Conservation (phyloP, 1,140 invertebrate genomes). For the Lepidostoma basale region DNA sequence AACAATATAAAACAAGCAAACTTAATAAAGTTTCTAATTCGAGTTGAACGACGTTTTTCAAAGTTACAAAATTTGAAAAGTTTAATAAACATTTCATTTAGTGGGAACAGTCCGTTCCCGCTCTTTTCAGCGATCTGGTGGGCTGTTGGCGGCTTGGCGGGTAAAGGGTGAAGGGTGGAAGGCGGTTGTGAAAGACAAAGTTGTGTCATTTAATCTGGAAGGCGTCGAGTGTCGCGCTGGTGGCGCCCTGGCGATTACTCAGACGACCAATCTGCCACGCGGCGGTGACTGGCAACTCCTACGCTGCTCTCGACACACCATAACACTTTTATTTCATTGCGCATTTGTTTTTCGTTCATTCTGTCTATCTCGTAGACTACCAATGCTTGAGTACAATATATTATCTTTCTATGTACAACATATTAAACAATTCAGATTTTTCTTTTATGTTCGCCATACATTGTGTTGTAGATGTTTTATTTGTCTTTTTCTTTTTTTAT, state of each 20-base stretch:
- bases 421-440: too few species aligned
- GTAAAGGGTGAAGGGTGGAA: neutral
- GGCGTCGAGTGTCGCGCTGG: conserved; percentile 42
- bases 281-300: conserved; percentile 34
- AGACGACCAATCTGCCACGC: conserved; percentile 44
- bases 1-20: too few species aligned
- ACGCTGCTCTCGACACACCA: neutral
- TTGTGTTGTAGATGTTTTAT: too few species aligned
- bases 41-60: too few species aligned
- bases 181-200: conserved; percentile 41
- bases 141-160: neutral
- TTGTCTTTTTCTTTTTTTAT: too few species aligned
- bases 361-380: too few species aligned
- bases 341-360: too few species aligned
- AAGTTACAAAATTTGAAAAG: neutral
- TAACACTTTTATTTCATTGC: too few species aligned
- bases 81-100: neutral
- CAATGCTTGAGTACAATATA: too few species aligned
- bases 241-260: conserved; percentile 43
- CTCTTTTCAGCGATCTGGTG: neutral
- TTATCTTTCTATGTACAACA: too few species aligned
- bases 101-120: neutral
- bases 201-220: conserved; percentile 47
- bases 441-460: too few species aligned
- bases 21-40: too few species aligned